phyloP scores from a whole-genome alignment of 2,797 vertebrate species.

The Coregonus sp. region DNA sequence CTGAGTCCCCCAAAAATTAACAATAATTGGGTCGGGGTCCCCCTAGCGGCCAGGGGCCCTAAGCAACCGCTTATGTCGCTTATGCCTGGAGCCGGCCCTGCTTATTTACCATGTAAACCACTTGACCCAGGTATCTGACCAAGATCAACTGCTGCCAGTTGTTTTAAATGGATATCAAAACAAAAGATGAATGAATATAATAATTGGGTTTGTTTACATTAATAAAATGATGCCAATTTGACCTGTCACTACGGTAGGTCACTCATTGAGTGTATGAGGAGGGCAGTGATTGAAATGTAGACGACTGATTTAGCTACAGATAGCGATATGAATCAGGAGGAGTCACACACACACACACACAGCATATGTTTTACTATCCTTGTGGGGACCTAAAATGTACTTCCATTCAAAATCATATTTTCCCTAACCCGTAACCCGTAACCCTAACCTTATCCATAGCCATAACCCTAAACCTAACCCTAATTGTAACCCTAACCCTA shows the following conservation, averaged over 20 bases:
- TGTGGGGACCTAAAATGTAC: too few relatives aligned
- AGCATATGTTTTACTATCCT: too few relatives aligned
- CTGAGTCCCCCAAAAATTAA: too few relatives aligned
- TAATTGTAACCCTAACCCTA: too few relatives aligned
- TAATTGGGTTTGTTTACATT: constrained; percentile 21
- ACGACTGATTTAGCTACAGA: background rate
- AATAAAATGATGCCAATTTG: constrained; percentile 1
- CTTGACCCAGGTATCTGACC: constrained; percentile 36
- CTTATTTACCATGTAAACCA: constrained; percentile 24
- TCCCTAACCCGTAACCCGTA: too few relatives aligned
- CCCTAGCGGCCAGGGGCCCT: too few relatives aligned
- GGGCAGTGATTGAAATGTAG: background rate
- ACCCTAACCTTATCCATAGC: too few relatives aligned
- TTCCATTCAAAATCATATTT: too few relatives aligned
- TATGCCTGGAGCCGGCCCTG: constrained; percentile 20
- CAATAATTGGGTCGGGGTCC: too few relatives aligned
- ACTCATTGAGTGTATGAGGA: constrained; percentile 22
- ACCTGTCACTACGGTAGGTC: constrained; percentile 3
- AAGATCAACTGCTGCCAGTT: background rate
- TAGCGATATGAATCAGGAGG: background rate
- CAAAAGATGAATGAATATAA: constrained; percentile 19
- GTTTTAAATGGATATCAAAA: constrained; percentile 34
- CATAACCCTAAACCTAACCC: too few relatives aligned
- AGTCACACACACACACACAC: constrained; percentile 6
- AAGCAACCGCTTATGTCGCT: too few relatives aligned